Base-by-base conservation (phyloP, 2,113 vertebrate species). In the Furnarius figulus region DNA sequence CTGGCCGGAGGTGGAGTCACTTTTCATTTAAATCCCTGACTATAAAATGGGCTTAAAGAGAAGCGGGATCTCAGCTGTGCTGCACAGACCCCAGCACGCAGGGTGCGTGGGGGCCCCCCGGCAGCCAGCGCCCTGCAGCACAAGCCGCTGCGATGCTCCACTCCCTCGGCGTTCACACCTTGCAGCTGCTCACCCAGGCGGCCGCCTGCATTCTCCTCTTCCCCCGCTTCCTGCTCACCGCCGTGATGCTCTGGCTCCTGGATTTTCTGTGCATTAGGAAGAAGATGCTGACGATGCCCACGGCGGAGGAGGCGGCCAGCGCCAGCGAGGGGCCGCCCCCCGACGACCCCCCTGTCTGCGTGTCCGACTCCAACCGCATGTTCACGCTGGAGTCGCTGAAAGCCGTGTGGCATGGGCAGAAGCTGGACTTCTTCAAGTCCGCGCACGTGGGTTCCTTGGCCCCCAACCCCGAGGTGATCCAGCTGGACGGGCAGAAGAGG, bases 381-480 rank as follows among this genome's bases (percentile, higher is more conserved):
- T 99, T 99, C 98, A 99, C 99, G 46, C 87, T 99, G 97, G 99
- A 99, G 97, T 99, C 99, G 58, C 98, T 99, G 87, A 98, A 98
- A 93, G 99, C 99, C 10, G 99, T 99, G 93, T 99, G 99, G 99
- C 99, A 99, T 90, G 99, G 99, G 9, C 99, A 99, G 97, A 99
- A 99, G 96, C 92, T 99, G 97, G 99, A 99, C 98, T 98, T 99
- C 95, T 99, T 99, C 97, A 99, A 99, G 97, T 98, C 99, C 15
- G 99, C 99, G 25, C 99, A 98, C 95, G 98, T 99, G 89, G 99
- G 99, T 27, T 96, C 97, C 58, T 77, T 98, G 13, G 99, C 99
- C 50, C 99, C 99, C 83, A 99, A 99, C 98, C 99, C 99, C 27
- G 99, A 99, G 97, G 99, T 99, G 96, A 98, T 99, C 89, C 97